Evolutionary conservation across 2,888 invertebrate genomes (phyloP), one percentile per base, ranked within the genome.

Genomic region (Thera obeliscata): DNA sequence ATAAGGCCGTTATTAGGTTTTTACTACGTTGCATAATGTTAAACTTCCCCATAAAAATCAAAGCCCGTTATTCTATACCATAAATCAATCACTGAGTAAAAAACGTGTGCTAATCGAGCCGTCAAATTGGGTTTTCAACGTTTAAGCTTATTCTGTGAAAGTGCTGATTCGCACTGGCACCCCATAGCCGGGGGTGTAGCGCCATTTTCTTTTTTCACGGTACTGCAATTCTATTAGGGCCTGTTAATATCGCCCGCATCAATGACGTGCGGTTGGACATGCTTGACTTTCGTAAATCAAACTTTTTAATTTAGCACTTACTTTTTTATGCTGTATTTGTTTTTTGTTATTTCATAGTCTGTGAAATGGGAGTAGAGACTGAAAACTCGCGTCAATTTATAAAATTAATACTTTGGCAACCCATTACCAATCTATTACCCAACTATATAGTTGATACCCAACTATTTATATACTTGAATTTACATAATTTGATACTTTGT

Each of bases 71-170:
- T 54, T 59, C 65, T 52, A 64, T 69, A 66, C 54, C 65, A 65
- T 78, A 81, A 84, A 83, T 85, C 82, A 85, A 85, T 86, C 80
- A 78, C 65, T 79, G 78, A 75, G 79, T 83, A 79, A 80, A 80
- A 80, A 80, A 76, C 33, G 77, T 68, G 85, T 87, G 89, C 84
- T 91, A 90, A 91, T 90, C 90, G 89, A 87, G 83, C 88, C 93
- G 89, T 89, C 89, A 93, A 93, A 92, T 93, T 91, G 90, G 88
- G 90, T 92, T 91, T 88, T 89, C 88, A 87, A 83, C 90, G 84
- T 87, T 88, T 84, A 86, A 90, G 89, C 89, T 86, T 85, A 87
- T 89, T 88, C 83, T 81, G 84, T 78, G 76, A 90, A 91, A 91
- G 82, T 87, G 93, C 93, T 91, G 92, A 92, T 75, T 88, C 83